A percentile compares a stretch with the other conserved stretches of the same genome.
phyloP scores from a whole-genome alignment of 2,113 vertebrate species.

The Callipepla squamata region DNA sequence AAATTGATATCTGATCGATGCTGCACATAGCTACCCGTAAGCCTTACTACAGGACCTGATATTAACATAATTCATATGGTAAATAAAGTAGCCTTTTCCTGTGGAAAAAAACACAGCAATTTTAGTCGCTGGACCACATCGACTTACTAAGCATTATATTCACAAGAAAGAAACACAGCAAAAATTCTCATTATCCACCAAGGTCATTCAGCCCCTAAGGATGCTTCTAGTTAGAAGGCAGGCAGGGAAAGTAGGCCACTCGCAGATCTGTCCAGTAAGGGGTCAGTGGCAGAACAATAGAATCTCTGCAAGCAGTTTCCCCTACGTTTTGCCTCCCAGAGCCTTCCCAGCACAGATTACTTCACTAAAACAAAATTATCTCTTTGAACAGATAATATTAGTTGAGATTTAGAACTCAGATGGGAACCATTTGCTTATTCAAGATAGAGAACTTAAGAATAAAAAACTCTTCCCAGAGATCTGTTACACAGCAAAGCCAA shows the following conservation, averaged over 20 bases:
- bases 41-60: neutral
- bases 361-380: slow-evolving; percentile 26
- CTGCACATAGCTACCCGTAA: neutral
- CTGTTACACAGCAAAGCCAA: neutral
- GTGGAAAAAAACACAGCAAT: neutral
- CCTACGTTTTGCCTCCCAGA: slow-evolving; percentile 63
- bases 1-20: neutral
- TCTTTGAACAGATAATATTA: slow-evolving; percentile 23
- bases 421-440: slow-evolving; percentile 9
- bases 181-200: slow-evolving; percentile 56
- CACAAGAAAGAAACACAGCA: slow-evolving; percentile 34
- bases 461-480: slow-evolving; percentile 1
- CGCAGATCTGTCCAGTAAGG: slow-evolving; percentile 40
- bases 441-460: slow-evolving; percentile 9
- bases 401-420: slow-evolving; percentile 33
- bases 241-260: slow-evolving; percentile 60
- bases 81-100: neutral
- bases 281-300: slow-evolving; percentile 59
- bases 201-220: slow-evolving; percentile 51
- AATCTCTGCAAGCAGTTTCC: slow-evolving; percentile 59
- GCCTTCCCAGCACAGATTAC: slow-evolving; percentile 34
- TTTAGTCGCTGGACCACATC: neutral
- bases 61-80: neutral
- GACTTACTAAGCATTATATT: slow-evolving; percentile 31
- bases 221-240: slow-evolving; percentile 57